Conservation (phyloP, 2,113 vertebrate species). For the Ceuthmochares aereus region DNA sequence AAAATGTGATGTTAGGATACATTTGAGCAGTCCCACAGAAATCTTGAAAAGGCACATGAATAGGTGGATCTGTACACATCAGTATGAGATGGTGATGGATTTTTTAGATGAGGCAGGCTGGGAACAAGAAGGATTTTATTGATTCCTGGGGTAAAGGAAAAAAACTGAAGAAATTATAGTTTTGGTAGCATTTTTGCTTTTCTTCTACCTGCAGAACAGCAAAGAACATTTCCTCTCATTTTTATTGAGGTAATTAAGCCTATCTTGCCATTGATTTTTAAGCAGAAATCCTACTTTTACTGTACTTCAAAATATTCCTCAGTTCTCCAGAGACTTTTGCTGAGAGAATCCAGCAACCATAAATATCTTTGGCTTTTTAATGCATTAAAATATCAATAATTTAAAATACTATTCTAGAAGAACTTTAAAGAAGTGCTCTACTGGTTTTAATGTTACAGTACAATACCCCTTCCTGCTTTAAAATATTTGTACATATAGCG, state of each 20-base stretch:
- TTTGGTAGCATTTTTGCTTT: not conserved
- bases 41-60: not conserved
- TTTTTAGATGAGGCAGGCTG: accelerated
- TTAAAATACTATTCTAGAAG: conserved; percentile 1
- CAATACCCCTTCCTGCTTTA: not conserved
- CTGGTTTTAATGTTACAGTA: not conserved
- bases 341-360: not conserved
- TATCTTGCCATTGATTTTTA: conserved; percentile 24
- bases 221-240: not conserved
- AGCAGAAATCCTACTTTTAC: not conserved
- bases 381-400: conserved; percentile 49
- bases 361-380: conserved; percentile 22
- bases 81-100: not conserved
- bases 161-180: not conserved
- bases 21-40: not conserved
- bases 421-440: not conserved
- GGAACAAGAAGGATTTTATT: not conserved
- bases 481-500: not conserved
- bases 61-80: accelerated
- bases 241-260: not conserved
- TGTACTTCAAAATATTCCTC: not conserved
- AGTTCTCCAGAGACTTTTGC: not conserved
- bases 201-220: not conserved
- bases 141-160: not conserved
- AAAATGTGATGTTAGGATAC: not conserved